Evolutionary conservation across 64 coral and sea anemone genomes (phyloP).

Genomic region (Stichodactyla mertensii): DNA sequence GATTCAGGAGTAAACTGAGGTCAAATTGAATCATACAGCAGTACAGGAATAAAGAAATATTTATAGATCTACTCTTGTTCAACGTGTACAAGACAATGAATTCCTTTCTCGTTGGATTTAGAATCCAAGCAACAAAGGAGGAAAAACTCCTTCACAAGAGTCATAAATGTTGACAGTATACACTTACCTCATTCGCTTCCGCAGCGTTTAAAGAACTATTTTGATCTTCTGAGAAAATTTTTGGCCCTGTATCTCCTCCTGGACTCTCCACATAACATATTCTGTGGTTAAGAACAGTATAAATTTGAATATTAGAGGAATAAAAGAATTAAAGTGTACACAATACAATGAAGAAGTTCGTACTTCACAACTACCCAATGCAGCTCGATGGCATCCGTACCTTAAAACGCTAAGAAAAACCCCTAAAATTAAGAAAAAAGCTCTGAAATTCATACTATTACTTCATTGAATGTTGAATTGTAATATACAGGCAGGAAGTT

Average conservation of each 20-base stretch:
- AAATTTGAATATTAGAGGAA: background rate
- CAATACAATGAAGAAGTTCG: background rate
- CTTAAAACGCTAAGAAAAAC: conserved; percentile 25
- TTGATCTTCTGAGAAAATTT: background rate
- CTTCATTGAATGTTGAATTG: background rate
- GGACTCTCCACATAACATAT: conserved; percentile 4
- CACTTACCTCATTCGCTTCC: background rate
- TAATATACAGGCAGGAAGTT: background rate
- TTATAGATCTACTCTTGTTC: background rate
- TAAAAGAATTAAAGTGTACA: background rate
- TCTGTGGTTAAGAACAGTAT: background rate
- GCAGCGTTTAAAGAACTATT: background rate
- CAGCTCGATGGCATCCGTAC: background rate
- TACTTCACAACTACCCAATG: background rate
- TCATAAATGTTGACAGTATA: background rate
- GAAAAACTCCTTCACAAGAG: background rate
- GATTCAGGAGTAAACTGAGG: background rate
- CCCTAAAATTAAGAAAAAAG: conserved; percentile 17
- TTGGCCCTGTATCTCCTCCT: background rate
- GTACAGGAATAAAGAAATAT: background rate
- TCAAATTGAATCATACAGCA: background rate
- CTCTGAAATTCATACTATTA: conserved; percentile 8
- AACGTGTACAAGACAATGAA: background rate
- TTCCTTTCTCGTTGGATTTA: background rate
- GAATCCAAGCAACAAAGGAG: background rate